A percentile compares a stretch with the other conserved stretches of the same genome.
These are phyloP conservation scores for Nannobrachium achirus DNA, from an alignment of 2,113 vertebrate species.

Conservation along the genomic window DNA sequence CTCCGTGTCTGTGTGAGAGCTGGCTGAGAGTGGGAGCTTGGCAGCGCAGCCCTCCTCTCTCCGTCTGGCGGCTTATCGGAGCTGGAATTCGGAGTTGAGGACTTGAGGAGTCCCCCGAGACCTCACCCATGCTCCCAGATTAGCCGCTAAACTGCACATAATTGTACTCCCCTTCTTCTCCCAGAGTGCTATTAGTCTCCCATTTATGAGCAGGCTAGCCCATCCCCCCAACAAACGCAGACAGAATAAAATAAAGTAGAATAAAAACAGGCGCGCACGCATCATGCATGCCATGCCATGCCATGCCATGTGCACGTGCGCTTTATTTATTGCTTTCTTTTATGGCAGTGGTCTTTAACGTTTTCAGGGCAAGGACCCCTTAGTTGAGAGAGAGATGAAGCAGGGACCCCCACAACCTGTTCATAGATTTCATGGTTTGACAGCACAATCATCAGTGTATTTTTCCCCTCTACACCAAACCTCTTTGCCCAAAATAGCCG, in stretches of 20 bases:
- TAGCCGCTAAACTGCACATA: slow-evolving; percentile 93
- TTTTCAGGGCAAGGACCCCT: too few species aligned
- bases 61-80: slow-evolving; percentile 84
- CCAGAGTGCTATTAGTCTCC: slow-evolving; percentile 90
- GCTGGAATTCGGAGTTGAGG: slow-evolving; percentile 91
- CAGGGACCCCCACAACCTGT: too few species aligned
- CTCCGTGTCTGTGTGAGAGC: slow-evolving; percentile 3
- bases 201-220: slow-evolving; percentile 78
- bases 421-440: too few species aligned
- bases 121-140: slow-evolving; percentile 88
- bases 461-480: too few species aligned
- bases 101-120: slow-evolving; percentile 88
- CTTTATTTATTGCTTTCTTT: not conserved
- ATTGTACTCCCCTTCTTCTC: slow-evolving; percentile 91
- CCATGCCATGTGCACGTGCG: not conserved
- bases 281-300: not conserved
- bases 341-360: too few species aligned
- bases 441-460: too few species aligned
- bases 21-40: slow-evolving; percentile 45
- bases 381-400: too few species aligned
- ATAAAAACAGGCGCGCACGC: not conserved
- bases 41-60: slow-evolving; percentile 57
- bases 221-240: slow-evolving; percentile 36
- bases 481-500: too few species aligned
- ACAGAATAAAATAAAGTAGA: slow-evolving; percentile 49